A percentile compares a stretch with the other conserved stretches of the same genome.
Evolutionary conservation across 2,113 vertebrate genomes (phyloP).

Genomic region (Leiothrix lutea): DNA sequence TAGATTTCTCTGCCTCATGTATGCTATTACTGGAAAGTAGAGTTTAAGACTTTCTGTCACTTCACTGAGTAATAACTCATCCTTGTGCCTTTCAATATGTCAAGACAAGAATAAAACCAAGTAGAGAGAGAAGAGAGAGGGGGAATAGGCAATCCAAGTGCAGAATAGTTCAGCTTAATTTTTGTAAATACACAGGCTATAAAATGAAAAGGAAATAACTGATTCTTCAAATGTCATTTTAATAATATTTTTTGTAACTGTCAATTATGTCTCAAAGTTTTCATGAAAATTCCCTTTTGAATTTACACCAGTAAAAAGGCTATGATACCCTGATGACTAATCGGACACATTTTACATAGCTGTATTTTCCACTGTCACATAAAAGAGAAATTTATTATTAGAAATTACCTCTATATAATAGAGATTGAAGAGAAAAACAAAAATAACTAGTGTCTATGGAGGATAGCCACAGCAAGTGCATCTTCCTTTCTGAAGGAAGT

Average conservation of each 20-base stretch:
- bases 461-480: background rate
- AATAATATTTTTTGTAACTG: background rate
- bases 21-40: background rate
- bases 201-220: background rate
- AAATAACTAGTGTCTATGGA: background rate
- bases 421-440: background rate
- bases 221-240: background rate
- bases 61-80: background rate
- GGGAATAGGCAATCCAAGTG: background rate
- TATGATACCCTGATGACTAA: background rate
- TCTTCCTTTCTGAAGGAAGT: background rate
- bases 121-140: background rate
- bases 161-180: background rate
- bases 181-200: background rate
- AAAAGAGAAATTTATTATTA: background rate
- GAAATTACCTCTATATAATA: background rate
- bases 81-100: background rate
- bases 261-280: background rate
- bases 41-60: background rate
- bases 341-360: background rate
- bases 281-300: background rate
- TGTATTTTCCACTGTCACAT: background rate
- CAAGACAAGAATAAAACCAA: background rate
- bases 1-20: background rate
- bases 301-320: background rate